These are phyloP conservation scores for Caenorhabditis tropicalis DNA, from an alignment of 1,140 invertebrate genomes.

Conservation along the genomic window DNA sequence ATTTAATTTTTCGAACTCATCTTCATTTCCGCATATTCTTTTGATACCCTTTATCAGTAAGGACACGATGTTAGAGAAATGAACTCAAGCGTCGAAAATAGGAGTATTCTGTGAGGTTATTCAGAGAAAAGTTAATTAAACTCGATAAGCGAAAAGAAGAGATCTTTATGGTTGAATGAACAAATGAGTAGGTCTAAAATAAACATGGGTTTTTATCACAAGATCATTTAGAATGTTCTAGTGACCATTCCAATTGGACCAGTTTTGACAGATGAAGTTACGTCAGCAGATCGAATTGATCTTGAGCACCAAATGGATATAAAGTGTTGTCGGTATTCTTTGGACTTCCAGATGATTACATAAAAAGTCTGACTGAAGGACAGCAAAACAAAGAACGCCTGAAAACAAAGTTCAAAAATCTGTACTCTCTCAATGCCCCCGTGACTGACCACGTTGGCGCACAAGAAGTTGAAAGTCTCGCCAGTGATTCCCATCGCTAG, in stretches of 20 bases:
- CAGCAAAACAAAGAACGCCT: not conserved
- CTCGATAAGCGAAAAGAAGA: not conserved
- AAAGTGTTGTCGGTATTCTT: constrained; percentile 2
- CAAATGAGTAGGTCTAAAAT: not conserved
- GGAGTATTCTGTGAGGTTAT: no score
- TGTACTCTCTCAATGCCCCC: not conserved
- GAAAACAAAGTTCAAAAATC: not conserved
- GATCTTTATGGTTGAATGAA: not conserved
- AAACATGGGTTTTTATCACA: no score
- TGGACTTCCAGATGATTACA: constrained; percentile 2
- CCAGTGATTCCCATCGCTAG: not conserved
- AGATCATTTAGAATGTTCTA: not conserved
- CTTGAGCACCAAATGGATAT: not conserved
- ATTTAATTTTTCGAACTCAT: no score
- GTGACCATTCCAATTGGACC: not conserved
- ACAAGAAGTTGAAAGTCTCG: not conserved
- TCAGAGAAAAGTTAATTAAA: not conserved
- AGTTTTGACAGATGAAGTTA: not conserved
- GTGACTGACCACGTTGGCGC: not conserved
- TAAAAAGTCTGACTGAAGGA: not conserved
- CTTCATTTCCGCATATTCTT: no score
- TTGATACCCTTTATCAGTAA: no score
- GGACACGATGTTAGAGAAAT: no score
- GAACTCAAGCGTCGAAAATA: no score
- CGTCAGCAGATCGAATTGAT: not conserved